Evolutionary conservation across 2,113 vertebrate genomes (phyloP), one percentile per base, ranked within the genome.

Genomic region (Tachuris rubrigastra): DNA sequence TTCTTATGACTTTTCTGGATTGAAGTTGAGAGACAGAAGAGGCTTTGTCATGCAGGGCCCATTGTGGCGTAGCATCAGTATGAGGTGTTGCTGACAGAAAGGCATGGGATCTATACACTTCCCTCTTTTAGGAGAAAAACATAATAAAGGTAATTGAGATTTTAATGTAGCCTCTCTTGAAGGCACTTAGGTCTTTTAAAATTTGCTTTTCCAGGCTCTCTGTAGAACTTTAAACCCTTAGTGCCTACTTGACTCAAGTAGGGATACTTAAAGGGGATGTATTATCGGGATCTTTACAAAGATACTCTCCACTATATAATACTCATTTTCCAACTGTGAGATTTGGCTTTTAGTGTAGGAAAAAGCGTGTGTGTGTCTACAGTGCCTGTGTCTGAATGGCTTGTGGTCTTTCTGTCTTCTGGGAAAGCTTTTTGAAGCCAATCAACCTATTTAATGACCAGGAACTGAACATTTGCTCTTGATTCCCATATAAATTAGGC

Each of bases 11-110:
- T 71, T 66, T 46, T 8, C 27, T 71, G 62, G 4, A 6, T 58
- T 73, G 15, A 76, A 50, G 35, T 9, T 79, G 35, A 42, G 33
- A 55, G 44, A 27, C 33, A 55, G 41, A 84, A 60, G 8, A 35
- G 24, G 17, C 68, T 23, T 53, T 56, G 58, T 67, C 39, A 10
- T 2, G 0, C 18, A 30, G 21, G 21, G 12, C 12, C 10, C 15
- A 0, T 46, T 24, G 17, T 65, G 79, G 7, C 2, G 0, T 18
- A 13, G 49, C 24, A 47, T 50, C 31, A 27, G 0, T 44, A 16
- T 19, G 46, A 73, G 72, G 33, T 10, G 6, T 39, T 85, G 77
- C 39, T 89, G 80, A 59, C 27, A 52, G 27, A 66, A 81, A 9
- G 41, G 41, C 49, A 33, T 52, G 22, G 53, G 6, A 30, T 73